Conservation (phyloP, 1,140 invertebrate genomes). For the Tribolium madens region DNA sequence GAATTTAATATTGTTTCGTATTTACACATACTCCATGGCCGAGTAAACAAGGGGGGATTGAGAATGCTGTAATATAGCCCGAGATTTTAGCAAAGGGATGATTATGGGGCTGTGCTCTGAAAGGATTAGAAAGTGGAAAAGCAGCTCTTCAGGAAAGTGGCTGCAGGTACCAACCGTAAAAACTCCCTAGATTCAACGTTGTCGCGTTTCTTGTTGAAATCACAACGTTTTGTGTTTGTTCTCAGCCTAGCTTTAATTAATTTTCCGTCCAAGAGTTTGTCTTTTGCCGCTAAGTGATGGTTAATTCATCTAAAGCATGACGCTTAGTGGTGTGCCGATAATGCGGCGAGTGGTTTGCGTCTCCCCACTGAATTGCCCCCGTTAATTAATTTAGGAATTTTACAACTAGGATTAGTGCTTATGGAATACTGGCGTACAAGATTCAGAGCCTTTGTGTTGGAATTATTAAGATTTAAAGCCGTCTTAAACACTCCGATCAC, state of each 20-base stretch:
- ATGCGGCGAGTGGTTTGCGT: constrained; percentile 34
- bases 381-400: constrained; percentile 38
- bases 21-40: constrained; percentile 35
- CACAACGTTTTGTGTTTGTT: constrained; percentile 13
- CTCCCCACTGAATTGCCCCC: constrained; percentile 35
- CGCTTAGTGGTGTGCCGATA: constrained; percentile 37
- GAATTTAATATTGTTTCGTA: constrained; percentile 39
- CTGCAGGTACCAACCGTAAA: not conserved
- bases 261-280: constrained; percentile 38
- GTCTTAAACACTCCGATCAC: constrained; percentile 24
- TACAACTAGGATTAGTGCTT: constrained; percentile 35
- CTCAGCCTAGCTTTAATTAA: constrained; percentile 20
- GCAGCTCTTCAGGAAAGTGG: not conserved
- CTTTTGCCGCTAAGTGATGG: constrained; percentile 35
- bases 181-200: not conserved
- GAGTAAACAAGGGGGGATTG: constrained; percentile 29
- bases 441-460: constrained; percentile 29
- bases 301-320: constrained; percentile 36
- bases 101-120: constrained; percentile 14
- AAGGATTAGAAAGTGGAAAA: constrained; percentile 34
- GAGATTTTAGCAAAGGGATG: constrained; percentile 29
- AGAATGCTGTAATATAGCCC: constrained; percentile 7
- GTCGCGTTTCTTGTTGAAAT: not conserved
- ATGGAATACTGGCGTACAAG: constrained; percentile 17
- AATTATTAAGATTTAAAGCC: constrained; percentile 34